Conservation (phyloP, 2,113 vertebrate species). For the Macrotis lagotis region DNA sequence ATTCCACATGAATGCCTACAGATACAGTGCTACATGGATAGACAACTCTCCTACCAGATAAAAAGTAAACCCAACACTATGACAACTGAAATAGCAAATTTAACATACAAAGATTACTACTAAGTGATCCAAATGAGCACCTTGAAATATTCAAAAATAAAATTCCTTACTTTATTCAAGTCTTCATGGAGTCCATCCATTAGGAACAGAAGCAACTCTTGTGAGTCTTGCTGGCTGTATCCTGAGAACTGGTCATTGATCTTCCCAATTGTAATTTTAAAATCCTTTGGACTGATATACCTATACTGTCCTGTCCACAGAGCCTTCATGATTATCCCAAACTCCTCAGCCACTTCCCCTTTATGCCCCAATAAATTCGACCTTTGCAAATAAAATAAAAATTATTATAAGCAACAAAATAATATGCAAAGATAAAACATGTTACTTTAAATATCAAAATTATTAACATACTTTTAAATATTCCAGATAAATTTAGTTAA, state of each 20-base stretch:
- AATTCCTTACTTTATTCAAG: slow-evolving; percentile 93
- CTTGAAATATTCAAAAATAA: not conserved
- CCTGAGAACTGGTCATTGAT: slow-evolving; percentile 97
- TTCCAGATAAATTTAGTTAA: not conserved
- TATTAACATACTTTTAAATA: not conserved
- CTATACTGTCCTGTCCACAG: slow-evolving; percentile 96
- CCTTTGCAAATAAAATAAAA: slow-evolving; percentile 81
- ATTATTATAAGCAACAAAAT: not conserved
- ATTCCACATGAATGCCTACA: not conserved
- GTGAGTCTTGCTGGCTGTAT: slow-evolving; percentile 97
- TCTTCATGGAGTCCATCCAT: slow-evolving; percentile 99
- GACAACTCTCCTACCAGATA: not conserved
- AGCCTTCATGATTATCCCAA: slow-evolving; percentile 97
- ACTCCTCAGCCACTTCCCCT: slow-evolving; percentile 98
- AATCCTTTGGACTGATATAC: slow-evolving; percentile 95
- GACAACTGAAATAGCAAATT: slow-evolving; percentile 14
- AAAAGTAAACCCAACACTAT: not conserved
- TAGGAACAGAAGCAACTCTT: slow-evolving; percentile 96
- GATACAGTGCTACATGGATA: not conserved
- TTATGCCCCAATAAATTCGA: slow-evolving; percentile 96
- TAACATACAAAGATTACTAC: not conserved
- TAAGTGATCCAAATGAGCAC: not conserved
- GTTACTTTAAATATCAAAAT: not conserved
- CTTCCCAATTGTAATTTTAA: slow-evolving; percentile 97
- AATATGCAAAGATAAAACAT: not conserved